Conservation (phyloP, 2,113 vertebrate species). For the Entelurus aequoreus region DNA sequence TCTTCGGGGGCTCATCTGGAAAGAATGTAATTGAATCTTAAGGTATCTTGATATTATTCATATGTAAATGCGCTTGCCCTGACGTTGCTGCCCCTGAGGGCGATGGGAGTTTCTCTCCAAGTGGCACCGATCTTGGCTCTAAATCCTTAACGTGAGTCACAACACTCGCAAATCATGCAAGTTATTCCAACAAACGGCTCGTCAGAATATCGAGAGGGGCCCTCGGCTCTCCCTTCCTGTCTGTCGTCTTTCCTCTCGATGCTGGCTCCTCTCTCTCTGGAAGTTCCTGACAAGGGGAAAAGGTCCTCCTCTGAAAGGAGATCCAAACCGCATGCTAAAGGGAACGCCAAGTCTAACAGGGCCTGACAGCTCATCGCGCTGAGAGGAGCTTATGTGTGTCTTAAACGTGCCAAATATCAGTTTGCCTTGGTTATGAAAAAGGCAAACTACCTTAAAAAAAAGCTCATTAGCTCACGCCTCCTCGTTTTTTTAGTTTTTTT, state of each 20-base stretch:
- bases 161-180: constrained; percentile 19
- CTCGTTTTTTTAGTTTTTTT: constrained; percentile 19
- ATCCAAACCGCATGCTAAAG: constrained; percentile 67
- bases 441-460: constrained; percentile 42
- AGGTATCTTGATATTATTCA: constrained; percentile 49
- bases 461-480: constrained; percentile 48
- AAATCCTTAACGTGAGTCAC: constrained; percentile 15
- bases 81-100: constrained; percentile 35
- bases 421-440: constrained; percentile 60
- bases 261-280: constrained; percentile 31
- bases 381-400: constrained; percentile 39
- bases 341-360: constrained; percentile 69
- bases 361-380: constrained; percentile 61
- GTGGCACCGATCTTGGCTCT: constrained; percentile 13
- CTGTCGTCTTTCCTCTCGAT: constrained; percentile 38
- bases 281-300: constrained; percentile 45
- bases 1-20: constrained; percentile 58
- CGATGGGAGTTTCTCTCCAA: constrained; percentile 29
- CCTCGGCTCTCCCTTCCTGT: constrained; percentile 44
- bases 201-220: constrained; percentile 26
- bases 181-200: constrained; percentile 46
- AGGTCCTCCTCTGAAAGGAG: constrained; percentile 65
- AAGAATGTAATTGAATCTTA: constrained; percentile 64
- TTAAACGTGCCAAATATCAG: constrained; percentile 60
- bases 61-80: constrained; percentile 42